Evolutionary conservation across 1,140 invertebrate genomes (phyloP), one percentile per base, ranked within the genome.

Genomic region (Hydropsyche tenuis): DNA sequence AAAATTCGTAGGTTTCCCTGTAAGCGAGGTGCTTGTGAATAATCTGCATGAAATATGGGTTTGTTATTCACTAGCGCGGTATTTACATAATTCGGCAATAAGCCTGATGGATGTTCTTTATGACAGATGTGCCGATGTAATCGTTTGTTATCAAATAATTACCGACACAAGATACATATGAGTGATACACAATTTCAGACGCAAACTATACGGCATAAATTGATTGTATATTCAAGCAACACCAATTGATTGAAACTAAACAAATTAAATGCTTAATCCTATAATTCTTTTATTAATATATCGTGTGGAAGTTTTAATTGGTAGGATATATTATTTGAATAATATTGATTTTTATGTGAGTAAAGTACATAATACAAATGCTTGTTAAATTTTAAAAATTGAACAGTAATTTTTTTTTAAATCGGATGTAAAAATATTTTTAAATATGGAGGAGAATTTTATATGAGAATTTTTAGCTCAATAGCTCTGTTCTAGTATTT

Each of bases 71-170:
- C 20, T 25, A 5, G 56, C 22, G 22, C 12, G 22, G 11, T 25
- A 60, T 60, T 60, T 60, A 27, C 56, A 60, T 23, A 23, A 60
- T 25, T 60, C 56, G 23, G 9, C 56, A 60, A 1, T 60, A 12
- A 60, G 23, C 56, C 22, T 60, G 56, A 60, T 25, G 9, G 22
- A 60, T 27, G 56, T 60, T 60, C 56, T 60, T 60, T 60, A 27
- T 60, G 56, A 60, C 56, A 60, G 20, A 60, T 60, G 56, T 23
- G 23, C 56, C 22, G 22, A 23, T 60, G 7, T 23, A 25, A 60
- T 60, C 22, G 56, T 60, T 60, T 25, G 20, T 60, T 60, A 60
- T 60, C 56, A 60, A 27, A 60, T 60, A 60, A 60, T 60, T 60
- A 25, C 23, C 22, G 22, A 18, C 16, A 16, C 16, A 16, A 53